phyloP scores from a whole-genome alignment of 2,113 vertebrate genomes.

The Ptilonorhynchus violaceus region DNA sequence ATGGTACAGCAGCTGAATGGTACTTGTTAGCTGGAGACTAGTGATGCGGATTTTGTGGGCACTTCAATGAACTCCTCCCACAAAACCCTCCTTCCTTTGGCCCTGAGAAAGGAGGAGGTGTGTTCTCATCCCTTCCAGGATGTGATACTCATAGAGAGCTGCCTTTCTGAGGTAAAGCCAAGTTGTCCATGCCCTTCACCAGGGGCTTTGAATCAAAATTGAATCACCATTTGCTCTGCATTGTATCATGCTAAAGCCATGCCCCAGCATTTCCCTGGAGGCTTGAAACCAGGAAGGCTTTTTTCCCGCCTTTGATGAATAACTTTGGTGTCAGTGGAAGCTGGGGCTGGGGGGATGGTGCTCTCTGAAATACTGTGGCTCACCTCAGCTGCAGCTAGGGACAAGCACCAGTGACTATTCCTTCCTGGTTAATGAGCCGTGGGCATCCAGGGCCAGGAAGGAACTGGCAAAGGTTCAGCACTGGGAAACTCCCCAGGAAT shows the following conservation, averaged over 20 bases:
- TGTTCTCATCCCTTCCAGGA: not conserved
- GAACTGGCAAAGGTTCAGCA: not conserved
- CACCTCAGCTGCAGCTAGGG: not conserved
- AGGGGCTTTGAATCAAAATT: not conserved
- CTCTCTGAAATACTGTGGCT: not conserved
- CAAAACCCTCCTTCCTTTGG: not conserved
- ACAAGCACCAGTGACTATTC: not conserved
- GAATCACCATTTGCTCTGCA: not conserved
- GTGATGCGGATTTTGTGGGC: not conserved
- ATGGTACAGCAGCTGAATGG: not conserved
- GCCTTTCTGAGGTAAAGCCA: not conserved
- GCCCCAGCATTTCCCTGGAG: not conserved
- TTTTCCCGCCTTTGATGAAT: conserved; percentile 1
- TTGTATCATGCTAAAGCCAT: not conserved
- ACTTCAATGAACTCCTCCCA: not conserved
- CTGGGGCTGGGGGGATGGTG: not conserved
- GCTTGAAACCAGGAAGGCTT: not conserved
- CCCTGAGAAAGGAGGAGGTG: not conserved
- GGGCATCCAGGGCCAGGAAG: not conserved
- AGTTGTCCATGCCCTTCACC: not conserved
- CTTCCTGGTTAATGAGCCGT: not conserved
- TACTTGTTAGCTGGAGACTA: not conserved
- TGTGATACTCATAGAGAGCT: not conserved
- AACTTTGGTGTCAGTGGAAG: not conserved
- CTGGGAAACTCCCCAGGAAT: not conserved